Evolutionary conservation across 2,113 vertebrate genomes (phyloP).

Genomic region (Numida meleagris): DNA sequence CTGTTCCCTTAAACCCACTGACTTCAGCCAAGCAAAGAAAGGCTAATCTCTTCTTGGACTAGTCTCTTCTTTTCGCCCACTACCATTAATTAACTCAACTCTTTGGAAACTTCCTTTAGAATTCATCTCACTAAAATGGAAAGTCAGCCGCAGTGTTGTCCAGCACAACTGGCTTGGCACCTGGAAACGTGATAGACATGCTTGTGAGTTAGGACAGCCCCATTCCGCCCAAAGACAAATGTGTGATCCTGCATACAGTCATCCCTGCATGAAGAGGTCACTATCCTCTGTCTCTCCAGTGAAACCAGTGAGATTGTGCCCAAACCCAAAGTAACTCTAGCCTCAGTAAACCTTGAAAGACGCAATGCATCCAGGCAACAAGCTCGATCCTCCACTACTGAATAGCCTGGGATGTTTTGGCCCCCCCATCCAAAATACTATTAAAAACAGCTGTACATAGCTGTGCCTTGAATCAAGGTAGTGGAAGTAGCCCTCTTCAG

Average conservation of each 20-base stretch:
- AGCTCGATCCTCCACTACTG: background rate
- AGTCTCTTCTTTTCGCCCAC: background rate
- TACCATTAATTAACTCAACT: background rate
- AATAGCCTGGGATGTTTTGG: background rate
- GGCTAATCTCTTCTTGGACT: background rate
- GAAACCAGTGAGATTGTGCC: background rate
- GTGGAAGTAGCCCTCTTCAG: background rate
- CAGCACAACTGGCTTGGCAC: background rate
- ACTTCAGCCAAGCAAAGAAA: background rate
- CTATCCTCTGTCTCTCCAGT: background rate
- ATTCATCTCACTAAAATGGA: background rate
- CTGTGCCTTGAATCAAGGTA: background rate
- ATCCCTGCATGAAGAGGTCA: background rate
- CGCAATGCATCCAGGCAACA: background rate
- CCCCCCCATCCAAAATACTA: background rate
- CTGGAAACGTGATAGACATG: background rate
- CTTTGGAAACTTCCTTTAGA: background rate
- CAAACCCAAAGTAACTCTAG: background rate
- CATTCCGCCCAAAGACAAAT: background rate
- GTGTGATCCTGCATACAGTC: accelerated
- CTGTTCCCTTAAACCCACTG: background rate
- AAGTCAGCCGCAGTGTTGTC: background rate
- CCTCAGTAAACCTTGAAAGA: background rate
- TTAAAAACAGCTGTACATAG: background rate
- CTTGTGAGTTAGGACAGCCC: background rate